Conservation (phyloP, 2,888 invertebrate species). For the Pammene aurita region DNA sequence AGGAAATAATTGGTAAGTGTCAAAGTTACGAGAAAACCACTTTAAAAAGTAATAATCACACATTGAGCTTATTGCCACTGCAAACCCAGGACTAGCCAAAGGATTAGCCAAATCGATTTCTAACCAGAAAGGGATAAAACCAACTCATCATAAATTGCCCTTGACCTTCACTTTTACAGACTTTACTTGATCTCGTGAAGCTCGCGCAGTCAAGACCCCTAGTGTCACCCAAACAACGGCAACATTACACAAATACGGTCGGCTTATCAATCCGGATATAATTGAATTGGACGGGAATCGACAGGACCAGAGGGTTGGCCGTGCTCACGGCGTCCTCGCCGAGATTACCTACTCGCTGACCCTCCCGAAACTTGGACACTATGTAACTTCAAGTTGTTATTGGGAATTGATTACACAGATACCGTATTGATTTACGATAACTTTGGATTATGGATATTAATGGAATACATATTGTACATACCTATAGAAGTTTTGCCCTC, state of each 20-base stretch:
- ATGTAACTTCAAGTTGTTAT: conserved; percentile 39
- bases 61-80: too few relatives aligned
- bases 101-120: too few relatives aligned
- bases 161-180: background rate
- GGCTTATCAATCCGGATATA: conserved; percentile 47
- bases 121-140: too few relatives aligned
- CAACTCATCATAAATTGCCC: background rate
- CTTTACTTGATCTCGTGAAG: background rate
- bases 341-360: conserved; percentile 39
- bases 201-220: conserved; percentile 5
- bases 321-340: conserved; percentile 27
- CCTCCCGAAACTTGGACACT: conserved; percentile 40
- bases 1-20: too few relatives aligned
- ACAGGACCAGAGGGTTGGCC: conserved; percentile 40
- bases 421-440: conserved; percentile 31
- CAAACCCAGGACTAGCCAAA: too few relatives aligned
- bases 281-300: conserved; percentile 49
- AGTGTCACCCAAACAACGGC: conserved; percentile 32
- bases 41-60: too few relatives aligned
- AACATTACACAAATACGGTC: conserved; percentile 42
- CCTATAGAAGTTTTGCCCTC: background rate
- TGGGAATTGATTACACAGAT: conserved; percentile 33
- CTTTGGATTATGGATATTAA: conserved; percentile 22
- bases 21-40: too few relatives aligned
- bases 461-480: background rate